These are phyloP conservation scores for Chymomyza fuscimana DNA, from an alignment of 2,888 invertebrate species.

Conservation along the genomic window DNA sequence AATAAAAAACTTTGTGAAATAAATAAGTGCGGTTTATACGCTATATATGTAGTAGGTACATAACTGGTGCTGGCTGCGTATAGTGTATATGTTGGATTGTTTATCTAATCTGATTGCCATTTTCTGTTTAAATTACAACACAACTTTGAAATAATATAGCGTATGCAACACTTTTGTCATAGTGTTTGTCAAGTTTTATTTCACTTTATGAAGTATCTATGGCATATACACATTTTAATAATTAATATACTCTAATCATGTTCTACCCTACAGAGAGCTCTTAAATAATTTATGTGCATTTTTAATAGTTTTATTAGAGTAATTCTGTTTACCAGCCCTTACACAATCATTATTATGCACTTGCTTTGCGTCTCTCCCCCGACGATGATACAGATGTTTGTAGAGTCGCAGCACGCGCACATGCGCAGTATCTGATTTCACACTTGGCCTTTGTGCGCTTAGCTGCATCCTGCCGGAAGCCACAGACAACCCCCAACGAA, in stretches of 20 bases:
- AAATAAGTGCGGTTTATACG: too few relatives aligned
- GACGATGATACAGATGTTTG: slow-evolving; percentile 44
- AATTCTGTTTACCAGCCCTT: slow-evolving; percentile 10
- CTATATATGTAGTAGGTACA: too few relatives aligned
- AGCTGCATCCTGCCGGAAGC: slow-evolving; percentile 54
- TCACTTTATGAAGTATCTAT: too few relatives aligned
- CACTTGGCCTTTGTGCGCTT: not conserved
- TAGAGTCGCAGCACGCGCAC: slow-evolving; percentile 61
- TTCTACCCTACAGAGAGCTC: not conserved
- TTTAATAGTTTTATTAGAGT: slow-evolving; percentile 62
- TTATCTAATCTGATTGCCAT: too few relatives aligned
- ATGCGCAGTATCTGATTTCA: slow-evolving; percentile 47
- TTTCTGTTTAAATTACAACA: too few relatives aligned
- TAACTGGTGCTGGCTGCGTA: not conserved
- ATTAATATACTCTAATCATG: not conserved
- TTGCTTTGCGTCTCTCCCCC: slow-evolving; percentile 18
- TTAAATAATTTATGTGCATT: slow-evolving; percentile 61
- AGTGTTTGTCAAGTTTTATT: too few relatives aligned
- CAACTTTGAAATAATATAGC: too few relatives aligned
- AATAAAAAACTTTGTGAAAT: not conserved
- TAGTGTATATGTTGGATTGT: too few relatives aligned
- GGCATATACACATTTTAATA: not conserved
- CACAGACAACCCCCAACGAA: slow-evolving; percentile 32
- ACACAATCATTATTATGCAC: not conserved
- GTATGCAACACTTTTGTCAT: too few relatives aligned